Conservation (phyloP, 1,140 invertebrate species). For the Anoplolepis gracilipes region DNA sequence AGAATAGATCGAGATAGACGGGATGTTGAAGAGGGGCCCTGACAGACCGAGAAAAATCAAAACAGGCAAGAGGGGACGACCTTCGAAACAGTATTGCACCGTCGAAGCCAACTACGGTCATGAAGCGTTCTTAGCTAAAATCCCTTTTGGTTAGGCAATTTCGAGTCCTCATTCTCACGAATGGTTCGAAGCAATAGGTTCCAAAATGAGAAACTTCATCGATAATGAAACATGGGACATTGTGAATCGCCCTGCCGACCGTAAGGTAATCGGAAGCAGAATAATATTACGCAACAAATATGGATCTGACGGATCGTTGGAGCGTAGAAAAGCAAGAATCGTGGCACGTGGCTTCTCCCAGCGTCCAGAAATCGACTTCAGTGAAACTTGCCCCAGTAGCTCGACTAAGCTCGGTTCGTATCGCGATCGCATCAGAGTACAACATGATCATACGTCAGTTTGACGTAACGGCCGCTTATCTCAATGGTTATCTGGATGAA, state of each 20-base stretch:
- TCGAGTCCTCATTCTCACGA: too few relatives aligned
- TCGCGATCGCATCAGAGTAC: too few relatives aligned
- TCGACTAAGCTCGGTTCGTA: too few relatives aligned
- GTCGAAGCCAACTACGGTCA: neutral
- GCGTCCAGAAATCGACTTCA: neutral
- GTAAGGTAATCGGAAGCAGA: neutral
- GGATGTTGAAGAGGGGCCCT: neutral
- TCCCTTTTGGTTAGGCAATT: too few relatives aligned
- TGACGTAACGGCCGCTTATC: too few relatives aligned
- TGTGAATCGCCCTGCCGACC: neutral
- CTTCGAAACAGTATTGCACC: too few relatives aligned
- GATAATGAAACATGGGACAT: neutral
- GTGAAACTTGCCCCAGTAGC: too few relatives aligned
- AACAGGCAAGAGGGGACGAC: neutral
- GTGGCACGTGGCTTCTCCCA: neutral
- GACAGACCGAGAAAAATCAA: neutral
- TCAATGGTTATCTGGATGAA: too few relatives aligned
- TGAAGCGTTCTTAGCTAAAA: neutral
- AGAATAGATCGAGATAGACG: too few relatives aligned
- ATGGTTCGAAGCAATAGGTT: neutral
- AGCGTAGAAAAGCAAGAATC: neutral
- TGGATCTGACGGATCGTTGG: neutral
- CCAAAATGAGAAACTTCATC: neutral
- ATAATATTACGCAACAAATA: neutral
- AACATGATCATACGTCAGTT: too few relatives aligned